A percentile compares a stretch with the other conserved stretches of the same genome.
These are phyloP conservation scores for Gobiocypris rarus DNA, from an alignment of 2,113 vertebrate species.

Conservation along the genomic window DNA sequence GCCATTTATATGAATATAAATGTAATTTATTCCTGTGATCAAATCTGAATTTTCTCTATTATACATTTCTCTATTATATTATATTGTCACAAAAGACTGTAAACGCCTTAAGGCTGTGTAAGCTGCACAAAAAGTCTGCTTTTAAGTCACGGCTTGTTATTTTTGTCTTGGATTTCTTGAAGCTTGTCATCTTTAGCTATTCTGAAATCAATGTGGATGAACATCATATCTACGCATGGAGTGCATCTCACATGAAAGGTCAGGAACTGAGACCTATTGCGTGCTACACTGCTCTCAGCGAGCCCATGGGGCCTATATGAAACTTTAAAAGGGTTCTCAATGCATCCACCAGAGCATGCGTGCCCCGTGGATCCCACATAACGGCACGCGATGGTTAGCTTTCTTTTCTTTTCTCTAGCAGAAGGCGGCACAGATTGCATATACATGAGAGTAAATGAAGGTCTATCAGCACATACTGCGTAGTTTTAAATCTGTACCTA, in stretches of 20 bases:
- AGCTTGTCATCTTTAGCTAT: conserved; percentile 6
- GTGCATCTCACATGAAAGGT: conserved; percentile 46
- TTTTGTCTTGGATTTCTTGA: neutral
- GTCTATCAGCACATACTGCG: neutral
- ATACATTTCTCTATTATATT: neutral
- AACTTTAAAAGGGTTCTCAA: conserved; percentile 61
- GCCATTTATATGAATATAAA: no score
- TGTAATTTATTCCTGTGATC: no score
- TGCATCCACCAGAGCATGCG: conserved; percentile 25
- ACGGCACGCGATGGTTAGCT: conserved; percentile 15
- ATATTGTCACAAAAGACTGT: neutral
- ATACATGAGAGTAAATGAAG: neutral
- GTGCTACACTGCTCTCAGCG: conserved; percentile 42
- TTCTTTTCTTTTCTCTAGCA: neutral
- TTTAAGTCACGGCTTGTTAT: neutral
- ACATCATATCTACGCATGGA: conserved; percentile 9
- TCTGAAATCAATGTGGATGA: conserved; percentile 28
- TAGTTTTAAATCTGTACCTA: no score
- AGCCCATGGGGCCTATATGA: conserved; percentile 46
- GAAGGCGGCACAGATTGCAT: neutral
- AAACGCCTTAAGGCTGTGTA: neutral
- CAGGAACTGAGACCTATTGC: conserved; percentile 43
- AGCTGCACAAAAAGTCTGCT: neutral
- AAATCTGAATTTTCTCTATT: neutral
- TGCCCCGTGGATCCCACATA: conserved; percentile 21